Evolutionary conservation across 2,113 vertebrate species (phyloP), one percentile per base, ranked within the genome.

Genomic region (Carassius gibelio): DNA sequence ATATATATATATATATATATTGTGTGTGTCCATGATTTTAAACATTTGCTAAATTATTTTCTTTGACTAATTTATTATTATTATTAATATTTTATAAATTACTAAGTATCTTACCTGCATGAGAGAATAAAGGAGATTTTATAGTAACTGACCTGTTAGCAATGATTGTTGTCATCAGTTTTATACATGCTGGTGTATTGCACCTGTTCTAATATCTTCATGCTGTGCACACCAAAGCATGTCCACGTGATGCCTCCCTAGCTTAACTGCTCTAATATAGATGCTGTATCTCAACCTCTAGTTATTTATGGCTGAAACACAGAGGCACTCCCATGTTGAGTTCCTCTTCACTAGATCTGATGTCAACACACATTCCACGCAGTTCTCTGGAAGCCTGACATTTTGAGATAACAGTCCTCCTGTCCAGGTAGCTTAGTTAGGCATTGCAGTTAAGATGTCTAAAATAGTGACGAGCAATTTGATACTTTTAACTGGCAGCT

Each of bases 261-360:
- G 75, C 57, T 69, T 84, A 68, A 57, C 81, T 83, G 72, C 38
- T 30, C 1, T 42, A 42, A 68, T 59, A 71, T 36, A 23, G 8
- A 36, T 30, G n/a, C 48, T 80, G 61, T 64, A 79, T 74, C 79
- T 89, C 84, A 88, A 87, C 85, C 34, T 21, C 57, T 42, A 64
- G 86, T 86, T 90, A 82, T 90, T 87, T 87, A 85, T 81, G 84
- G 74, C 87, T 42, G 88, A 84, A 87, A 86, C 86, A 88, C 90
- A 87, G 68, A 75, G 74, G 87, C 88, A 64, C 90, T 91, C 86
- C 82, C 86, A 45, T 85, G 87, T 72, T 5, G 66, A 79, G 83
- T 89, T 93, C 91, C 85, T 69, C 81, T 81, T 55, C 76, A 50
- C 69, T 76, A 76, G 69, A 82, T 62, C 38, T 36, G 19, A 83